Evolutionary conservation across 2,797 vertebrate species (phyloP).

Genomic region (Coregonus sp.): DNA sequence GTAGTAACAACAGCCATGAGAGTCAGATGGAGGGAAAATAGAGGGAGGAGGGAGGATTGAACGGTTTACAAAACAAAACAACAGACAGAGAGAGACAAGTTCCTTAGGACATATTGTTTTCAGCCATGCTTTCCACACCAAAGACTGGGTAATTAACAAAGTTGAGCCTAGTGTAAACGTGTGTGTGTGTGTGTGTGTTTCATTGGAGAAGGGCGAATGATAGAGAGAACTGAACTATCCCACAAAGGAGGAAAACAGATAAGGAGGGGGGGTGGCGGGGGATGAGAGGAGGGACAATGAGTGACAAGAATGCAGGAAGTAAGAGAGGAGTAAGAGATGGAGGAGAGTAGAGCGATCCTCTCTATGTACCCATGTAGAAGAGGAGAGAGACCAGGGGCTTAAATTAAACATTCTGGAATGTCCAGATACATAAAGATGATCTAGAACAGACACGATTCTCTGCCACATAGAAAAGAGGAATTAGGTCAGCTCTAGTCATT

Average conservation of each 20-base stretch:
- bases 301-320: slow-evolving; percentile 56
- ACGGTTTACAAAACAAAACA: slow-evolving; percentile 21
- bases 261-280: background rate
- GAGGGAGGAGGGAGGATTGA: background rate
- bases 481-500: background rate
- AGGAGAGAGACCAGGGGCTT: background rate
- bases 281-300: slow-evolving; percentile 51
- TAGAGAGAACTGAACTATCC: too few species aligned
- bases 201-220: background rate
- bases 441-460: background rate
- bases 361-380: too few species aligned
- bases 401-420: background rate
- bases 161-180: slow-evolving; percentile 40
- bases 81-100: slow-evolving; percentile 3
- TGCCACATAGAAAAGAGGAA: background rate
- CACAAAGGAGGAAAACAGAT: background rate
- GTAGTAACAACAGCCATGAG: slow-evolving; percentile 59
- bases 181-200: slow-evolving; percentile 19
- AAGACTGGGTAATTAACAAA: slow-evolving; percentile 49
- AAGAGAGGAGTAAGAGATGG: slow-evolving; percentile 23
- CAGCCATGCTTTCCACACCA: slow-evolving; percentile 40
- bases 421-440: background rate
- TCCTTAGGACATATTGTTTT: slow-evolving; percentile 41
- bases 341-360: background rate
- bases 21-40: slow-evolving; percentile 36